phyloP scores from a whole-genome alignment of 2,797 vertebrate species.

The Peromyscus nudipes region DNA sequence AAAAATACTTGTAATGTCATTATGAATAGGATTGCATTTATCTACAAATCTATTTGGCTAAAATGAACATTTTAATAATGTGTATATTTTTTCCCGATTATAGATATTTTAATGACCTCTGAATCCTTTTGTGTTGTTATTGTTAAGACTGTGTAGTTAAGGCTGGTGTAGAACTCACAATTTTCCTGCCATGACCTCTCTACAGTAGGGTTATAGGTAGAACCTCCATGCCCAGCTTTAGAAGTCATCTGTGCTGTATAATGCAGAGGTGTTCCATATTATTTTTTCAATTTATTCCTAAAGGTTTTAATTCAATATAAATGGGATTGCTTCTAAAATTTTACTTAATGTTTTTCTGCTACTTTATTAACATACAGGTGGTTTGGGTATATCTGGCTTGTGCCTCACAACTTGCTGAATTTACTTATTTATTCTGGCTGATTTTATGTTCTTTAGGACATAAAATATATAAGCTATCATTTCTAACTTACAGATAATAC shows the following conservation, averaged over 20 bases:
- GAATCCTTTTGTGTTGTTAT: not conserved
- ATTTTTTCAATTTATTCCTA: not conserved
- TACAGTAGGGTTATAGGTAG: not conserved
- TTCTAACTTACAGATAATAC: not conserved
- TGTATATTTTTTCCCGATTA: not conserved
- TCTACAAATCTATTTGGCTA: not conserved
- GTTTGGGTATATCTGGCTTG: not conserved
- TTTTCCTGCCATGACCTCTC: not conserved
- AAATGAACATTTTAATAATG: not conserved
- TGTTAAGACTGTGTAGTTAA: not conserved
- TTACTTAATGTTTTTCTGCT: conserved; percentile 3
- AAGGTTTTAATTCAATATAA: conserved; percentile 2
- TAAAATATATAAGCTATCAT: not conserved
- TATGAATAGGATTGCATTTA: not conserved
- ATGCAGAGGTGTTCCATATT: not conserved
- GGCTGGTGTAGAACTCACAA: not conserved
- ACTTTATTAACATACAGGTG: not conserved
- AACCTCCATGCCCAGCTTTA: not conserved
- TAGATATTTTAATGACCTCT: not conserved
- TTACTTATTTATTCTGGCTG: not conserved
- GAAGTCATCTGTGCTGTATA: not conserved
- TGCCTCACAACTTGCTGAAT: not conserved
- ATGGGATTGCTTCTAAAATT: not conserved
- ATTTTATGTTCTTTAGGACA: not conserved
- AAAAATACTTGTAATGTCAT: not conserved